Evolutionary conservation across 1,140 invertebrate species (phyloP).

Genomic region (Microplitis demolitor): DNA sequence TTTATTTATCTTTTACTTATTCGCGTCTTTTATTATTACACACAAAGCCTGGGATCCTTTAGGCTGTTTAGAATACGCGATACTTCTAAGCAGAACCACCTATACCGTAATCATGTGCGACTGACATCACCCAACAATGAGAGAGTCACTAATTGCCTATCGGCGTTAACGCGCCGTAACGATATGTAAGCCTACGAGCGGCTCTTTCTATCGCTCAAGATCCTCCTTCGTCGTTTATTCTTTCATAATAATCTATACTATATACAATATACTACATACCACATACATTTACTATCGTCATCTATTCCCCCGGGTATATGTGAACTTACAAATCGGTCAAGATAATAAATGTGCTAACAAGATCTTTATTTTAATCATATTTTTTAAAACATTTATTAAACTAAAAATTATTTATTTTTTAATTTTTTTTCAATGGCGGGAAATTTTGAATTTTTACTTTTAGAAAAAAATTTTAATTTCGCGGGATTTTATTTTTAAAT

Average conservation of each 20-base stretch:
- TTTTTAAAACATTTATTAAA: too few species aligned
- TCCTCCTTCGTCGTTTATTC: not conserved
- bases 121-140: not conserved
- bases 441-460: too few species aligned
- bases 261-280: too few species aligned
- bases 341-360: not conserved
- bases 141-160: conserved; percentile 4
- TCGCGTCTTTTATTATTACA: not conserved
- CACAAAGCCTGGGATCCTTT: not conserved
- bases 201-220: too few species aligned
- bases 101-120: not conserved
- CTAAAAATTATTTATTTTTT: too few species aligned
- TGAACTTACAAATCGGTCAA: not conserved
- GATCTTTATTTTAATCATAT: not conserved
- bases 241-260: not conserved
- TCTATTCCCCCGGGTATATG: not conserved
- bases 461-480: too few species aligned
- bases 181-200: not conserved
- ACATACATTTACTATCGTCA: not conserved
- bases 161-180: not conserved
- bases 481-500: too few species aligned
- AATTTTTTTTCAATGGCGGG: too few species aligned
- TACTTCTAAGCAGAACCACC: not conserved
- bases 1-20: not conserved
- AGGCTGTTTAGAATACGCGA: not conserved